Conservation (phyloP, 2,113 vertebrate genomes). For the Dascyllus trimaculatus region DNA sequence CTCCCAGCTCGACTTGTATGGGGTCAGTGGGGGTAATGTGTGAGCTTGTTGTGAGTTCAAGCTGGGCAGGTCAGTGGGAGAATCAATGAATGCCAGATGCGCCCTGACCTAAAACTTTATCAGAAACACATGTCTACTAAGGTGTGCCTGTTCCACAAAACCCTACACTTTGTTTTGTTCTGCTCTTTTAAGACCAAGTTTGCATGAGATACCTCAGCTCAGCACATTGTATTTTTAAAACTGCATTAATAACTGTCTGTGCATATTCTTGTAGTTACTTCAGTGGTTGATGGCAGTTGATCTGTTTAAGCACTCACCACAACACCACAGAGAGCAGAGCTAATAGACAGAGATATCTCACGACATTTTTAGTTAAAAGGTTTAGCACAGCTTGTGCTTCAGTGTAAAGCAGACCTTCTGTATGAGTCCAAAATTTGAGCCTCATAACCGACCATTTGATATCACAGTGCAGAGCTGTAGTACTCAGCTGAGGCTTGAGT, state of each 20-base stretch:
- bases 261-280: not conserved
- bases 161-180: not conserved
- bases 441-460: not conserved
- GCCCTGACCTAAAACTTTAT: constrained; percentile 58
- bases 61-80: constrained; percentile 62
- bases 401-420: constrained; percentile 55
- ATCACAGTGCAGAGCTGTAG: not conserved
- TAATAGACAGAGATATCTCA: constrained; percentile 13
- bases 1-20: not conserved
- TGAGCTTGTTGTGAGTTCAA: constrained; percentile 54
- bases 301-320: not conserved
- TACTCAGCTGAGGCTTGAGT: constrained; percentile 23
- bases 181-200: constrained; percentile 23
- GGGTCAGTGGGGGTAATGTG: constrained; percentile 18
- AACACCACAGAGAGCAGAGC: constrained; percentile 4
- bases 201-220: not conserved
- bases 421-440: constrained; percentile 40
- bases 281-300: not conserved
- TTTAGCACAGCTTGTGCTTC: constrained; percentile 8
- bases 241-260: not conserved
- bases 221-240: not conserved
- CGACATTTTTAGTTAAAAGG: not conserved
- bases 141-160: constrained; percentile 56
- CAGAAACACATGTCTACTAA: constrained; percentile 70
- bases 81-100: constrained; percentile 73